These are phyloP conservation scores for Melikaiella ostensackeni DNA, from an alignment of 2,888 invertebrate genomes.

Conservation along the genomic window DNA sequence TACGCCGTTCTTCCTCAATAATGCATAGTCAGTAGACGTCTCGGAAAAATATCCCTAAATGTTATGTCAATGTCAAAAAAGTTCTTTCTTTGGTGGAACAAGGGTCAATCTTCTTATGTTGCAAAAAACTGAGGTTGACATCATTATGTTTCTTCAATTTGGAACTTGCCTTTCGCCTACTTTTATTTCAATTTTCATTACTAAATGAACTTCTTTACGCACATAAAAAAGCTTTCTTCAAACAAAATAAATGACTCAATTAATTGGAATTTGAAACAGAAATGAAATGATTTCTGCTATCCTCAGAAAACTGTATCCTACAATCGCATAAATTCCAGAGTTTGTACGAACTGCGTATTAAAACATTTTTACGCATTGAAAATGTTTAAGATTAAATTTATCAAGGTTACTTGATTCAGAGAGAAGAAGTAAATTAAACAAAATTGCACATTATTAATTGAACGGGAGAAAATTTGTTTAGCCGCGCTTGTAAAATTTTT, in stretches of 20 bases:
- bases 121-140: background rate
- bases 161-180: too few relatives aligned
- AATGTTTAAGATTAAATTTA: background rate
- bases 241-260: too few relatives aligned
- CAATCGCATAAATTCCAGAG: background rate
- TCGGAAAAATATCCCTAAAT: conserved; percentile 6
- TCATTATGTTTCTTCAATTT: background rate
- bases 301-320: background rate
- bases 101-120: background rate
- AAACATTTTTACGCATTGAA: background rate
- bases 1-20: conserved; percentile 4
- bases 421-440: background rate
- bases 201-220: too few relatives aligned
- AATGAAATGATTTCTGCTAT: background rate
- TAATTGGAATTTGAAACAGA: background rate
- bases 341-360: background rate
- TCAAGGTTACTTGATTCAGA: background rate
- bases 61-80: conserved; percentile 20
- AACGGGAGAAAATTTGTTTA: background rate
- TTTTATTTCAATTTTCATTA: too few relatives aligned
- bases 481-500: background rate
- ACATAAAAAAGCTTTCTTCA: too few relatives aligned
- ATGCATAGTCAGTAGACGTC: conserved; percentile 6
- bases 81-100: background rate
- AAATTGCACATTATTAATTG: conserved; percentile 22